Evolutionary conservation across 2,113 vertebrate species (phyloP).

Genomic region (Silurus asotus): DNA sequence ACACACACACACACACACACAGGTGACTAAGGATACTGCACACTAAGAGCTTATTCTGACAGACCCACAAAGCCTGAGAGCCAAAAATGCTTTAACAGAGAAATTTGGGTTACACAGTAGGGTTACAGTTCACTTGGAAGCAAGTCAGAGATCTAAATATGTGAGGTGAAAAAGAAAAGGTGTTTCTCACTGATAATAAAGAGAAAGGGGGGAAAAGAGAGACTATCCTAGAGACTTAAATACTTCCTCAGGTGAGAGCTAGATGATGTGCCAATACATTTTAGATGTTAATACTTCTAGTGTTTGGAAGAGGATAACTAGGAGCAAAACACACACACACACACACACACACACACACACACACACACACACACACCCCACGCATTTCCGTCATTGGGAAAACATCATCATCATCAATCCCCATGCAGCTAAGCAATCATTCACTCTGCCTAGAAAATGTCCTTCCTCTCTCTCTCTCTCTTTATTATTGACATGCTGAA

Average conservation of each 20-base stretch:
- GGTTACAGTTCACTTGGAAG: background rate
- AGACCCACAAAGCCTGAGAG: background rate
- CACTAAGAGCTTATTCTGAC: background rate
- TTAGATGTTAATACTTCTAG: background rate
- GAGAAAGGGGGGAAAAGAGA: background rate
- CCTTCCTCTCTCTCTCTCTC: background rate
- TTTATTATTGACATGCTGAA: background rate
- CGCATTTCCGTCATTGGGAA: background rate
- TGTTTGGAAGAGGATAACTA: background rate
- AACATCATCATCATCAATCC: background rate
- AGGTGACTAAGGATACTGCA: too few species aligned
- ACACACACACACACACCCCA: slow-evolving; percentile 54
- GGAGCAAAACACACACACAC: background rate
- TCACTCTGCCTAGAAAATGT: background rate
- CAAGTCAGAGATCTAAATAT: background rate
- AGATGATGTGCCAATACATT: background rate
- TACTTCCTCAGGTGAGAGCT: slow-evolving; percentile 14
- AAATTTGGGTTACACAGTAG: slow-evolving; percentile 5
- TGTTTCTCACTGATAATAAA: slow-evolving; percentile 19
- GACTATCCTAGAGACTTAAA: background rate
- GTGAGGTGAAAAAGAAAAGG: background rate
- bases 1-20: too few species aligned
- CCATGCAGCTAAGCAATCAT: background rate
- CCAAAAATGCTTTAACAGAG: background rate
- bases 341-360: slow-evolving; percentile 50